phyloP scores from a whole-genome alignment of 37 sponge, comb jelly and placozoan species.

The Tethya wilhelma region DNA sequence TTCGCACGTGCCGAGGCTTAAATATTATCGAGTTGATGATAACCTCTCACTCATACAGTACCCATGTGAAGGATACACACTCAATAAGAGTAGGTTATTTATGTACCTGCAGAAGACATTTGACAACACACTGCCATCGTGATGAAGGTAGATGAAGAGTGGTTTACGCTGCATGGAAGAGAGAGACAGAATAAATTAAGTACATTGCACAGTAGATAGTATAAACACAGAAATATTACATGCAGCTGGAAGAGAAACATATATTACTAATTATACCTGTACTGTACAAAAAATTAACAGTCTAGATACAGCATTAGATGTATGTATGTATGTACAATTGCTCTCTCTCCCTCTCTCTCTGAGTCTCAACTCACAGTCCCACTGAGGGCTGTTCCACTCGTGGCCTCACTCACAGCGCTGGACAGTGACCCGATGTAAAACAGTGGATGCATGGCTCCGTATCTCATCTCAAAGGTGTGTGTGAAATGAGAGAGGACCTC shows the following conservation, averaged over 20 bases:
- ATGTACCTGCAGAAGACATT: conserved; percentile 96
- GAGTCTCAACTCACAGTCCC: conserved; percentile 11
- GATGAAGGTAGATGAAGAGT: conserved; percentile 85
- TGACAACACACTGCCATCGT: conserved; percentile 86
- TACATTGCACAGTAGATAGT: not conserved
- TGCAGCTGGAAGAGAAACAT: not conserved
- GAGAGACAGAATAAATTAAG: not conserved
- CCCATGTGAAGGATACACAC: too few species aligned
- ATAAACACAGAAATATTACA: too few species aligned
- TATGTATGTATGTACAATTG: not conserved
- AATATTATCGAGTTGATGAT: too few species aligned
- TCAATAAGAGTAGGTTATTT: too few species aligned
- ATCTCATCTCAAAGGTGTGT: conserved; percentile 54
- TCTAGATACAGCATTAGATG: too few species aligned
- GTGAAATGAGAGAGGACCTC: conserved; percentile 70
- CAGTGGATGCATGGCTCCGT: conserved; percentile 79
- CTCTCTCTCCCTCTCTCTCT: not conserved
- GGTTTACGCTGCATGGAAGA: conserved; percentile 72
- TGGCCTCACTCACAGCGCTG: conserved; percentile 82
- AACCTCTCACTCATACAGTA: too few species aligned
- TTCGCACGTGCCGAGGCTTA: too few species aligned
- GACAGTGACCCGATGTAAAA: conserved; percentile 83
- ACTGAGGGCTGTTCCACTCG: conserved; percentile 14
- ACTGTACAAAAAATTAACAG: not conserved
- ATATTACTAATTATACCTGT: not conserved